Base-by-base conservation (phyloP, 2,888 invertebrate species). In the Morinoia aosen region DNA sequence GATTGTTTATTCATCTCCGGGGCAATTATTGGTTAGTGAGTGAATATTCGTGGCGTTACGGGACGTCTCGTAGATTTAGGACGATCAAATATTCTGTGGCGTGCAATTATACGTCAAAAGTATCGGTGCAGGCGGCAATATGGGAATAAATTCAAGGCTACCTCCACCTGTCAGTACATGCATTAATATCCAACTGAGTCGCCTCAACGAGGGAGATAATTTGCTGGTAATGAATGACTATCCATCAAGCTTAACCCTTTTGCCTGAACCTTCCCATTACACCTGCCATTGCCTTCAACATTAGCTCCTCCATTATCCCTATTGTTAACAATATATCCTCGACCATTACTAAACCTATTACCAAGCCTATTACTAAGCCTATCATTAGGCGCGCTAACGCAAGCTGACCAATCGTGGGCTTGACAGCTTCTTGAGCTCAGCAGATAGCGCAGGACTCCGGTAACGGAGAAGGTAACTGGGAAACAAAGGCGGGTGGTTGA, bases 261-360 rank as follows among this genome's bases (percentile, higher is more conserved):
- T 40, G 93, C 48, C 57, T 93, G 93, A 93, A 57, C 93, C 93
- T 93, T 57, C 58, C 48, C 93, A 93, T 93, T 93, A 57, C 93
- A 93, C 93, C 93, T 93, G 93, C 93, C 93, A 93, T 93, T 93
- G 93, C 93, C 93, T 57, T 93, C 57, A 57, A 93, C 57, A 93
- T 93, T 93, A 93, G 39, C 93, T 57, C n/a, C 93, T 57, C n/a
- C 93, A 93, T 93, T 93, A 93, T 57, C 39, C 93, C 93, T 93
- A 93, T 93, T 93, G 57, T 93, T 93, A 93, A 93, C 93, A 93
- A 93, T 93, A 93, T 93, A 93, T 93, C 57, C 93, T 93, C 48
- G 93, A 93, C 93, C 93, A 93, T 93, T 93, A 93, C 93, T 93
- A 93, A 93, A 93, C 93, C 93, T 93, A 93, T 93, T 93, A 93